Evolutionary conservation across 2,797 vertebrate species (phyloP).

Genomic region (Antennarius maculatus): DNA sequence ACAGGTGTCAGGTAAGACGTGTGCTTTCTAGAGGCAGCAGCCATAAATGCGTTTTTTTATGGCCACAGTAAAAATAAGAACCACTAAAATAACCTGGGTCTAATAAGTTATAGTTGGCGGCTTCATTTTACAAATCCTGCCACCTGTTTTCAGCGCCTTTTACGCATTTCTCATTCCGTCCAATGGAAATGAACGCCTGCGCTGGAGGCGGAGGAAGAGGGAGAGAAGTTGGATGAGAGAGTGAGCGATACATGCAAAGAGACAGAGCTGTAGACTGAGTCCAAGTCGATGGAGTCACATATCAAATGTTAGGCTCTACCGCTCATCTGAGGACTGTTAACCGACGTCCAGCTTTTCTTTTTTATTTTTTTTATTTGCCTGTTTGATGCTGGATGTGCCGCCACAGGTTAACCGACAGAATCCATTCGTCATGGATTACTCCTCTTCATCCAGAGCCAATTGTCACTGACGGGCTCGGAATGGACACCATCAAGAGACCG

Average conservation of each 20-base stretch:
- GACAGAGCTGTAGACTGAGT: slow-evolving; percentile 61
- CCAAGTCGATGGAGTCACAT: slow-evolving; percentile 63
- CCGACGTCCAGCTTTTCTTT: slow-evolving; percentile 20
- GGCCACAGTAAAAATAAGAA: slow-evolving; percentile 4
- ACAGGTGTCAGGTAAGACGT: slow-evolving; percentile 31
- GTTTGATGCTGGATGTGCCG: slow-evolving; percentile 35
- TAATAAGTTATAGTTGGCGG: slow-evolving; percentile 24
- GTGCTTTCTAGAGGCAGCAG: background rate
- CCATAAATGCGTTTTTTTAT: slow-evolving; percentile 7
- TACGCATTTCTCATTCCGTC: slow-evolving; percentile 55
- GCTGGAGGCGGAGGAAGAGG: slow-evolving; percentile 73
- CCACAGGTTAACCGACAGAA: slow-evolving; percentile 73
- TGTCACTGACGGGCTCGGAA: slow-evolving; percentile 53
- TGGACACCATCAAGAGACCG: slow-evolving; percentile 45
- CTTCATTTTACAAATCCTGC: slow-evolving; percentile 38
- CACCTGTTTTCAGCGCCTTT: slow-evolving; percentile 70
- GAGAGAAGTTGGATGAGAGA: slow-evolving; percentile 79
- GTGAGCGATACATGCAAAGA: slow-evolving; percentile 68
- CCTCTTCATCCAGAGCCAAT: slow-evolving; percentile 40
- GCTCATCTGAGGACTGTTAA: slow-evolving; percentile 35
- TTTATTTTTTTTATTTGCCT: background rate
- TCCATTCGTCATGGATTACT: slow-evolving; percentile 66
- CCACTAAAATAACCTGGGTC: slow-evolving; percentile 16
- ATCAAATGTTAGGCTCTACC: slow-evolving; percentile 54
- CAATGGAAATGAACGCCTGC: slow-evolving; percentile 71